phyloP scores from a whole-genome alignment of 2,113 vertebrate genomes.

The Galeopterus variegatus region DNA sequence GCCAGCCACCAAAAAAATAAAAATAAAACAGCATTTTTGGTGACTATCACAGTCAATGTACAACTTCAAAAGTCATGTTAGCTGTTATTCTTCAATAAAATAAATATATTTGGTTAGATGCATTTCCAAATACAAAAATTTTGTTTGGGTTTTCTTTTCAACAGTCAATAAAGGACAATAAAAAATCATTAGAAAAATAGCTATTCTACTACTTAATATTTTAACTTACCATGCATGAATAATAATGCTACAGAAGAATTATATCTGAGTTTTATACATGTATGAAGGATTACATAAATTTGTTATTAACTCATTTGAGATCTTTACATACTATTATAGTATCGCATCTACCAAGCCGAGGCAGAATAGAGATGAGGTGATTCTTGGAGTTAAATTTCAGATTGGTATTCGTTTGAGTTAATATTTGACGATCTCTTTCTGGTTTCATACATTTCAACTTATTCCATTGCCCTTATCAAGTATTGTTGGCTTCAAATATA shows the following conservation, averaged over 20 bases:
- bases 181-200: background rate
- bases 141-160: conserved; percentile 45
- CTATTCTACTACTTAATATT: background rate
- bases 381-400: background rate
- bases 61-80: background rate
- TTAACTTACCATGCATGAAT: background rate
- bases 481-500: background rate
- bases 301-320: background rate
- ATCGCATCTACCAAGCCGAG: background rate
- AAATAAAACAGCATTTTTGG: too few relatives aligned
- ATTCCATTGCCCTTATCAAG: background rate
- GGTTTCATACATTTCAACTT: background rate
- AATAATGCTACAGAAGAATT: conserved; percentile 24
- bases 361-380: background rate
- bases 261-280: background rate
- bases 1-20: too few relatives aligned
- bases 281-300: background rate
- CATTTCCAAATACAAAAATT: conserved; percentile 3
- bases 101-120: conserved; percentile 30
- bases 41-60: background rate
- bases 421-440: background rate
- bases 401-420: background rate
- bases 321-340: background rate
- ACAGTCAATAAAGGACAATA: background rate
- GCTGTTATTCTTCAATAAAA: background rate